phyloP scores from a whole-genome alignment of 2,888 invertebrate genomes.

The Catocala nupta region DNA sequence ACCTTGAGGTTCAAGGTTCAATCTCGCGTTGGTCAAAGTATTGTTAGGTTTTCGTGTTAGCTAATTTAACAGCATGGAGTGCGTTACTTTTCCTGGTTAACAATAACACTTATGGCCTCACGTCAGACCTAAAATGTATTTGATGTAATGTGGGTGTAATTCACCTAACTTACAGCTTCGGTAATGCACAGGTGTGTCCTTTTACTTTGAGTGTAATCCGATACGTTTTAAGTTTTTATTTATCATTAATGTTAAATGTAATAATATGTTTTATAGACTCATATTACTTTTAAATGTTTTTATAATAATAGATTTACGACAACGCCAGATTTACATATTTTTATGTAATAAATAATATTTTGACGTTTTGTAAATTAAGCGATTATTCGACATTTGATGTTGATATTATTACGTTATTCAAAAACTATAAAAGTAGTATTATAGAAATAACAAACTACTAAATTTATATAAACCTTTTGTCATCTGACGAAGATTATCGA shows the following conservation, averaged over 20 bases:
- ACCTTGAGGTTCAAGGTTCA: no score
- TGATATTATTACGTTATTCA: slow-evolving; percentile 3
- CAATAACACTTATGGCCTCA: no score
- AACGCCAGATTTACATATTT: slow-evolving; percentile 23
- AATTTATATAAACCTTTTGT: slow-evolving; percentile 8
- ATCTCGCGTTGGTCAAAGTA: no score
- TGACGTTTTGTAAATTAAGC: slow-evolving; percentile 20
- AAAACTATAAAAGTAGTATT: slow-evolving; percentile 9
- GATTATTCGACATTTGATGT: slow-evolving; percentile 12
- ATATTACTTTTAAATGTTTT: slow-evolving; percentile 17
- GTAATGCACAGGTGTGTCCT: no score
- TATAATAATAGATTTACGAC: slow-evolving; percentile 27
- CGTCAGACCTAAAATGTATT: no score
- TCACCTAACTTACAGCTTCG: no score
- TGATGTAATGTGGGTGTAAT: no score
- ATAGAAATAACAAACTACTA: not conserved
- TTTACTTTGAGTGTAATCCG: no score
- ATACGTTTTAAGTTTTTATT: not conserved
- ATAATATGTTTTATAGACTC: slow-evolving; percentile 5
- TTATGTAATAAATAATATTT: slow-evolving; percentile 21
- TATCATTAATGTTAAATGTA: not conserved
- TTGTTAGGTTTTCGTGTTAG: no score
- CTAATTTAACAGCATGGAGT: no score
- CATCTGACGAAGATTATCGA: not conserved
- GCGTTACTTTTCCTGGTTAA: no score